A percentile compares a stretch with the other conserved stretches of the same genome.
These are phyloP conservation scores for Cercopithecus hamlyni DNA, from an alignment of 2,797 vertebrate genomes.

Conservation along the genomic window DNA sequence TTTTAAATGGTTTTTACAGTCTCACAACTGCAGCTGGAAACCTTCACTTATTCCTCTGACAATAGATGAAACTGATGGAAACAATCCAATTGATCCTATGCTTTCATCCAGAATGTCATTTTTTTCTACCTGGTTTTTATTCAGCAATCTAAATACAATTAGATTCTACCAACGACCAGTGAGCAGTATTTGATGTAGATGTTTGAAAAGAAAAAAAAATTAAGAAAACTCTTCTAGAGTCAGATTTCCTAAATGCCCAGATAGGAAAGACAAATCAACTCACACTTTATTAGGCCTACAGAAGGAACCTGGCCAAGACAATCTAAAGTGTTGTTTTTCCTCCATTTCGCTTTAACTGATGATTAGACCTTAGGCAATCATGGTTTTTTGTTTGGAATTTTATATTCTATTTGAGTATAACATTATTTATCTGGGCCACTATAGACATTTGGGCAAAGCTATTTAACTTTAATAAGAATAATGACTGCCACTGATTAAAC, in stretches of 20 bases:
- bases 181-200: background rate
- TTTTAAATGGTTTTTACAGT: background rate
- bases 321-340: background rate
- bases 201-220: background rate
- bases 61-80: background rate
- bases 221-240: background rate
- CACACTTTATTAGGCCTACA: background rate
- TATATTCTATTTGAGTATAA: background rate
- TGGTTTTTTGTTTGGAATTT: background rate
- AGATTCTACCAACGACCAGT: background rate
- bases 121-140: constrained; percentile 2
- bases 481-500: background rate
- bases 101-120: background rate
- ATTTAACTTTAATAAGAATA: background rate
- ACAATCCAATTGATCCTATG: background rate
- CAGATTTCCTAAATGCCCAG: background rate
- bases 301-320: background rate
- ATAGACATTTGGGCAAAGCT: background rate
- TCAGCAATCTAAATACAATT: constrained; percentile 1
- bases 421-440: background rate
- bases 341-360: background rate
- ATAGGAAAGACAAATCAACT: background rate
- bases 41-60: background rate
- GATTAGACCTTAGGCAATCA: background rate
- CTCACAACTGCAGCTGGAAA: background rate